These are phyloP conservation scores for Folsomia candida DNA, from an alignment of 2,888 invertebrate species.

Conservation along the genomic window DNA sequence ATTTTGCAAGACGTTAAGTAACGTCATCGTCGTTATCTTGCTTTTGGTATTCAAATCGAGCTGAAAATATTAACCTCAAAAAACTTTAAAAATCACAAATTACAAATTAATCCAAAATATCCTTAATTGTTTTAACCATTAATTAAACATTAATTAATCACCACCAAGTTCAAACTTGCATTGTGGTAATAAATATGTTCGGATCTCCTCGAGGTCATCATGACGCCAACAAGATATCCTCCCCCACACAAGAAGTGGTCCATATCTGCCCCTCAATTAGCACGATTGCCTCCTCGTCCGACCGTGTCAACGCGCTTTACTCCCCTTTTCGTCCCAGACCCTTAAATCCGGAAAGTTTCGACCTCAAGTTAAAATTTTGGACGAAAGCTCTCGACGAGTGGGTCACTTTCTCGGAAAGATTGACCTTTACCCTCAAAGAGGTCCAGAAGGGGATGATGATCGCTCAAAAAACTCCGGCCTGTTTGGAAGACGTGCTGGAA, in stretches of 20 bases:
- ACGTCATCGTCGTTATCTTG: no score
- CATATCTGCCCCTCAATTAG: conserved; percentile 23
- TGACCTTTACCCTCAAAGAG: conserved; percentile 31
- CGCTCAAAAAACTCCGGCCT: conserved; percentile 22
- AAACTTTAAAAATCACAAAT: no score
- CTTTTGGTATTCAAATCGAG: no score
- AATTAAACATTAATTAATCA: no score
- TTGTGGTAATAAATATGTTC: no score
- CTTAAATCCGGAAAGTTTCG: conserved; percentile 45
- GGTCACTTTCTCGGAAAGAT: conserved; percentile 4
- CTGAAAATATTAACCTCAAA: no score
- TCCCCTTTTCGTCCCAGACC: conserved; percentile 40
- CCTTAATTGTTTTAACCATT: no score
- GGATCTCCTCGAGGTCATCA: no score
- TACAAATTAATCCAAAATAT: no score
- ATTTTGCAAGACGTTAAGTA: no score
- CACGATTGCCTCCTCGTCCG: conserved; percentile 22
- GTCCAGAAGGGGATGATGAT: conserved; percentile 25
- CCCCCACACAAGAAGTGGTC: not conserved
- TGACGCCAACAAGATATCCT: no score
- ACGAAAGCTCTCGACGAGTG: conserved; percentile 41
- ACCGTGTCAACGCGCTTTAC: conserved; percentile 41
- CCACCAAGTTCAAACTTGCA: no score
- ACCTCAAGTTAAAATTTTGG: conserved; percentile 47
- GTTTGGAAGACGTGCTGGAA: conserved; percentile 23